Percentiles rank a stretch among this genome's conserved stretches.
These are phyloP conservation scores for Ramphastos sulfuratus DNA, from an alignment of 2,113 vertebrate species.

Conservation along the genomic window DNA sequence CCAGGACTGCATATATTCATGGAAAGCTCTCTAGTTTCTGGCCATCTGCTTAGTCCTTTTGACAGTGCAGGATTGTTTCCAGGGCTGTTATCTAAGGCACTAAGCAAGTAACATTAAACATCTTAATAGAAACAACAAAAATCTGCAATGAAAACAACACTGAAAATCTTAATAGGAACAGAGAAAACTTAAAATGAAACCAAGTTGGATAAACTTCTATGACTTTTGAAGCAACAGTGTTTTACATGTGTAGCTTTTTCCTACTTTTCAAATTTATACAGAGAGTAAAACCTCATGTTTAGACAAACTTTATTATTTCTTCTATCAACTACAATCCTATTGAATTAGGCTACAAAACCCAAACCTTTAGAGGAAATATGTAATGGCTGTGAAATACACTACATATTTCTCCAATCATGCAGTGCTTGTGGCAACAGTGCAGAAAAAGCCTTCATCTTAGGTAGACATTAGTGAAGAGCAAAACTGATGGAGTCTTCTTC, in stretches of 20 bases:
- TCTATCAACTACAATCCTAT: neutral
- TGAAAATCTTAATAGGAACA: neutral
- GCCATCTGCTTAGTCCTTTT: neutral
- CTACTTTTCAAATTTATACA: neutral
- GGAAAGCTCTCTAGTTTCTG: neutral
- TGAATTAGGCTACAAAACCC: neutral
- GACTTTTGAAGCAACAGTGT: neutral
- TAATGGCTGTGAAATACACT: neutral
- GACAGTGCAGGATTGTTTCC: neutral
- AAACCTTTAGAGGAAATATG: neutral
- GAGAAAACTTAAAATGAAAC: neutral
- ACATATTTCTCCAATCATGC: neutral
- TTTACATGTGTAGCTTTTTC: neutral
- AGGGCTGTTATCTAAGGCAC: neutral
- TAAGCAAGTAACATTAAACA: neutral
- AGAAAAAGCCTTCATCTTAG: neutral
- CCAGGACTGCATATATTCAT: neutral
- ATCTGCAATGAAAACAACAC: neutral
- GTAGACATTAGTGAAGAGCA: neutral
- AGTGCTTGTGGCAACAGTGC: neutral
- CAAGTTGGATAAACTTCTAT: neutral
- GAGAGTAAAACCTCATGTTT: neutral
- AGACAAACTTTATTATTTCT: neutral
- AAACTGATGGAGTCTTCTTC: neutral
- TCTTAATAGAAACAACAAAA: neutral